Conservation (phyloP, 2,888 invertebrate species). For the Epirrhoe alternata region DNA sequence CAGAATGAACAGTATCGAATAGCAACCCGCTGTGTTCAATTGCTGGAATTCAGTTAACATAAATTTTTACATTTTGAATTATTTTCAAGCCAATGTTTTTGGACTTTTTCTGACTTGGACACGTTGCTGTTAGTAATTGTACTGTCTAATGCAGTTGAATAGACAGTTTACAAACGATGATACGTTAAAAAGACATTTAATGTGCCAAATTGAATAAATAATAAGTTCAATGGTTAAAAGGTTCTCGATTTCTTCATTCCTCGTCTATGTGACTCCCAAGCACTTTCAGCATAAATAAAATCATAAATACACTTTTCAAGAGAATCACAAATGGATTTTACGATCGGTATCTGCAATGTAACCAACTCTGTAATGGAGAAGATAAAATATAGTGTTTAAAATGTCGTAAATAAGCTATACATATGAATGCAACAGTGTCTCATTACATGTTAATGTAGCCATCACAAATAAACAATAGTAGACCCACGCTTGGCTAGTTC, state of each 20-base stretch:
- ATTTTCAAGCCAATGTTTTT: background rate
- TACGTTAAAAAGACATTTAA: background rate
- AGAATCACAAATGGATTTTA: constrained; percentile 30
- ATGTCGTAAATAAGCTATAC: constrained; percentile 33
- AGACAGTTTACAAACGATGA: too few species aligned
- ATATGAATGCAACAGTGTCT: constrained; percentile 36
- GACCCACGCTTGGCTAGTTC: constrained; percentile 33
- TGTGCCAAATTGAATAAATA: background rate
- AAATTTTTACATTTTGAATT: constrained; percentile 11
- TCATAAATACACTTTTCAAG: constrained; percentile 24
- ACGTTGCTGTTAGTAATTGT: too few species aligned
- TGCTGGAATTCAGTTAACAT: constrained; percentile 9
- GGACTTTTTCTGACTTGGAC: background rate
- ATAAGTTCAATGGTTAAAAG: too few species aligned
- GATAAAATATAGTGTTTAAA: constrained; percentile 32
- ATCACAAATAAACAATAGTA: constrained; percentile 39
- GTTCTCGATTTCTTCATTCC: too few species aligned
- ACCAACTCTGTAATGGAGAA: constrained; percentile 27
- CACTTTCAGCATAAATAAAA: constrained; percentile 9
- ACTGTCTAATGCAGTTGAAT: too few species aligned
- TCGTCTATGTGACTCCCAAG: background rate
- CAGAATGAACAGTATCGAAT: constrained; percentile 17
- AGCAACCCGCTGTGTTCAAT: constrained; percentile 14
- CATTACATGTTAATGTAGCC: constrained; percentile 35
- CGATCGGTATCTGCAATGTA: constrained; percentile 30